A percentile compares a stretch with the other conserved stretches of the same genome.
Conservation (phyloP, 2,797 vertebrate genomes). For the Bradypus variegatus region DNA sequence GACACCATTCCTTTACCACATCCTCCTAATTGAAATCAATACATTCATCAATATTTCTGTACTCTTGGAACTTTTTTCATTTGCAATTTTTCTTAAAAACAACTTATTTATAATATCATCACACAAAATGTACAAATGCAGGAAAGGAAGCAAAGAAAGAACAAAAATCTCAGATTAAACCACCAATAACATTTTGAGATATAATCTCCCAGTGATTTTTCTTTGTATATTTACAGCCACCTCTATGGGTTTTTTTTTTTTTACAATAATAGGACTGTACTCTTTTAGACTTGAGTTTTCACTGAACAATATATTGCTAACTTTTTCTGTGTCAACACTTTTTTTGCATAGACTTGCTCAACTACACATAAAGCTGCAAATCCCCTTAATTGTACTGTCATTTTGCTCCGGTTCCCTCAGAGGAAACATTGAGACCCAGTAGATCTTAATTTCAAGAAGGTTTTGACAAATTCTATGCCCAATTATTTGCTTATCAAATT, state of each 20-base stretch:
- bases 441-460: neutral
- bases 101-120: neutral
- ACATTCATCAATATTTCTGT: neutral
- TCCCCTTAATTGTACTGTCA: neutral
- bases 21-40: neutral
- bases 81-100: neutral
- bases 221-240: neutral
- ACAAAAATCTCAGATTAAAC: neutral
- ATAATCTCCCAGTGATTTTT: neutral
- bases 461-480: neutral
- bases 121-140: neutral
- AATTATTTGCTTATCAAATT: conserved; percentile 38
- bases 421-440: neutral
- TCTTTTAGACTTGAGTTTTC: neutral
- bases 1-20: neutral
- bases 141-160: neutral
- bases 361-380: neutral
- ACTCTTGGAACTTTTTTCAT: neutral
- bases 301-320: neutral
- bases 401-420: neutral
- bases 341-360: neutral
- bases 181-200: neutral
- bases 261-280: neutral
- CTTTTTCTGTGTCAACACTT: neutral
- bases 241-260: neutral